Evolutionary conservation across 2,113 vertebrate species (phyloP).

Genomic region (Takifugu bimaculatus): DNA sequence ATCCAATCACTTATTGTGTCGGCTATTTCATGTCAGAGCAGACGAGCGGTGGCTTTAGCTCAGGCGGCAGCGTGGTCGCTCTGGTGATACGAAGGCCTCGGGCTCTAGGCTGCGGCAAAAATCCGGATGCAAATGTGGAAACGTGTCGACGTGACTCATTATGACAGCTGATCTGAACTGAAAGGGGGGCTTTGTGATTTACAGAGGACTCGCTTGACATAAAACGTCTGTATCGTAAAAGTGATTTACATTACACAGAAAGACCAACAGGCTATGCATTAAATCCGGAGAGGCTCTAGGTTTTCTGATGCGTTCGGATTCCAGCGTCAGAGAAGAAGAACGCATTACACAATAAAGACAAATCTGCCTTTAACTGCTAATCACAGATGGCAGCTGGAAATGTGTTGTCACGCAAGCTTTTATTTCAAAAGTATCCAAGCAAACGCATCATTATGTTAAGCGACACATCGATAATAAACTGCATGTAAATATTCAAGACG

Average conservation of each 20-base stretch:
- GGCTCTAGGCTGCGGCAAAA: no score
- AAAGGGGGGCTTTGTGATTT: slow-evolving; percentile 6
- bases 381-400: slow-evolving; percentile 9
- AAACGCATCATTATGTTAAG: background rate
- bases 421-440: background rate
- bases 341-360: slow-evolving; percentile 1
- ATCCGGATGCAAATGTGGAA: no score
- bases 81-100: no score
- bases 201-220: background rate
- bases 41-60: no score
- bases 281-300: no score
- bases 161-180: slow-evolving; percentile 8
- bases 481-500: background rate
- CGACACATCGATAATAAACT: slow-evolving; percentile 1
- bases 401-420: slow-evolving; percentile 8
- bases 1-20: slow-evolving; percentile 24
- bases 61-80: no score
- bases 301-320: background rate
- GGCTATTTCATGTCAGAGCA: slow-evolving; percentile 10
- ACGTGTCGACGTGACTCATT: slow-evolving; percentile 6
- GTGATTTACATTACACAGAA: slow-evolving; percentile 4
- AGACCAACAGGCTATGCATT: background rate
- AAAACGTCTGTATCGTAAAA: background rate
- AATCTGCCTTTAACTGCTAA: background rate
- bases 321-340: slow-evolving; percentile 4